phyloP scores from a whole-genome alignment of 2,113 vertebrate genomes.

The Pseudonaja textilis region DNA sequence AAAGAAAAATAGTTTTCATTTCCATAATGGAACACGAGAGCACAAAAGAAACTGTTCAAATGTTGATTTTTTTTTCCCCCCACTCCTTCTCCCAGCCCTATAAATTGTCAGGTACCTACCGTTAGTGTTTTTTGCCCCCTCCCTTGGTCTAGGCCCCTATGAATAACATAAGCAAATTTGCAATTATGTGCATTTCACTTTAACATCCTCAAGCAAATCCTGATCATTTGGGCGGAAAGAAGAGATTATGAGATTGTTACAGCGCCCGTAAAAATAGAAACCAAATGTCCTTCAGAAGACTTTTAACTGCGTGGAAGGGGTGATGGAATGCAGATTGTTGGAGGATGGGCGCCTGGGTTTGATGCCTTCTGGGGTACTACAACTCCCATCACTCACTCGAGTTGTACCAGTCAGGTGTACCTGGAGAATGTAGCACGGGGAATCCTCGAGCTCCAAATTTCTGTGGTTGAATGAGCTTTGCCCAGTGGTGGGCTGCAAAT shows the following conservation, averaged over 20 bases:
- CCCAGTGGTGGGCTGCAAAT: no score
- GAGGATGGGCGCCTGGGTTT: not conserved
- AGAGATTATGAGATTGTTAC: conserved; percentile 45
- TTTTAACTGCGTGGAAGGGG: conserved; percentile 45
- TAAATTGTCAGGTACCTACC: not conserved
- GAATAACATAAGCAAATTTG: not conserved
- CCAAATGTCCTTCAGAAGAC: conserved; percentile 46
- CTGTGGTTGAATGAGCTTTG: not conserved
- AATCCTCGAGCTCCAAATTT: not conserved
- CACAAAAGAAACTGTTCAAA: not conserved
- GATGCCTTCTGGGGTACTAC: not conserved
- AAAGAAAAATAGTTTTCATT: conserved; percentile 16
- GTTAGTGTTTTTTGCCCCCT: not conserved
- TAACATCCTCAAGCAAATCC: conserved; percentile 3
- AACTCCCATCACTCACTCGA: not conserved
- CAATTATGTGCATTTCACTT: conserved; percentile 16
- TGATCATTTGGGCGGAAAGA: not conserved
- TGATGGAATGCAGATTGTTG: not conserved
- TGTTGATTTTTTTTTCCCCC: not conserved
- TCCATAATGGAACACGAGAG: conserved; percentile 38
- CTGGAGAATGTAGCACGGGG: not conserved
- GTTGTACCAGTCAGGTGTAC: not conserved
- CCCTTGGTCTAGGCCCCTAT: not conserved
- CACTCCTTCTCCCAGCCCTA: not conserved
- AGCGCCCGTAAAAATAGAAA: conserved; percentile 56